A percentile compares a stretch with the other conserved stretches of the same genome.
phyloP scores from a whole-genome alignment of 2,797 vertebrate species.

The Ambastaia sidthimunki region DNA sequence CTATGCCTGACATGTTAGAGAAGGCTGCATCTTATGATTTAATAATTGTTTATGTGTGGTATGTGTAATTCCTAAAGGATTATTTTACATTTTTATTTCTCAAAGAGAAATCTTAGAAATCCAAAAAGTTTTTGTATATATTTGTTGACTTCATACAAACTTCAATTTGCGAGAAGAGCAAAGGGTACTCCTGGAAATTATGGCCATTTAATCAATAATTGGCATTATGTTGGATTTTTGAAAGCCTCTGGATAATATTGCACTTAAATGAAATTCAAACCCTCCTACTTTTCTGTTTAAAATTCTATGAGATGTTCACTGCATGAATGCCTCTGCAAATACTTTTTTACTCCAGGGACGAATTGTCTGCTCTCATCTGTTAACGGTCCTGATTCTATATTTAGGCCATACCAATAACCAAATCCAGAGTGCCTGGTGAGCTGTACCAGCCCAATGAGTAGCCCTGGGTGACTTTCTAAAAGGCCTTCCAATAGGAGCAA shows the following conservation, averaged over 20 bases:
- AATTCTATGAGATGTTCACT: conserved; percentile 1
- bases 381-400: conserved; percentile 29
- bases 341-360: conserved; percentile 24
- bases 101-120: too few relatives aligned
- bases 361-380: conserved; percentile 26
- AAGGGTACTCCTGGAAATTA: background rate
- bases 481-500: conserved; percentile 14
- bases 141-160: background rate
- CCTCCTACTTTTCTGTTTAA: background rate
- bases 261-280: conserved; percentile 1
- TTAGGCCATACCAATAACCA: conserved; percentile 34
- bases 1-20: background rate
- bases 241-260: conserved; percentile 17
- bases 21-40: background rate
- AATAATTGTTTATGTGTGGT: too few relatives aligned
- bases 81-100: too few relatives aligned
- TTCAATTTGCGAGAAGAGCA: background rate
- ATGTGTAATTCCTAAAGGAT: too few relatives aligned
- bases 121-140: background rate
- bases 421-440: conserved; percentile 28
- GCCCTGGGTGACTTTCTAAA: conserved; percentile 34
- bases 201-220: background rate
- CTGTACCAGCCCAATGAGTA: conserved; percentile 22
- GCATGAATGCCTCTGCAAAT: conserved; percentile 16
- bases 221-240: conserved; percentile 11